phyloP scores from a whole-genome alignment of 2,113 vertebrate species.

The Callorhinus ursinus region DNA sequence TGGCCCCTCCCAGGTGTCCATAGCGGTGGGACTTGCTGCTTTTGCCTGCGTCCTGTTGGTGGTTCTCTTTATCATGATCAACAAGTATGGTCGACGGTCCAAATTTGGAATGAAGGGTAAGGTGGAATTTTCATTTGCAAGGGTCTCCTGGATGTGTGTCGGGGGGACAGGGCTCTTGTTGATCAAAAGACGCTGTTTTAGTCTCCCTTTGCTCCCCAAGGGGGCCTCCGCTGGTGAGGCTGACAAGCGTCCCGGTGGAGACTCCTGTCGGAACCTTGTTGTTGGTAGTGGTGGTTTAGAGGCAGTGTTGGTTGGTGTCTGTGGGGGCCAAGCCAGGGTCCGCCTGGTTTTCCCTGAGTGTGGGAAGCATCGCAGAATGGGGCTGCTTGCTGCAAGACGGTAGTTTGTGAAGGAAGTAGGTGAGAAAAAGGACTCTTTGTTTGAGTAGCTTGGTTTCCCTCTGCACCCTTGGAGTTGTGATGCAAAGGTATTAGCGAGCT shows the following conservation, averaged over 20 bases:
- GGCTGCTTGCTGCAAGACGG: too few relatives aligned
- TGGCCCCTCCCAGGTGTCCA: constrained; percentile 91
- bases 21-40: constrained; percentile 95
- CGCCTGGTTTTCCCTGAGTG: not conserved
- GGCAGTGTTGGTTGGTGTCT: not conserved
- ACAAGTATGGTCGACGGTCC: constrained; percentile 97
- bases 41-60: constrained; percentile 97
- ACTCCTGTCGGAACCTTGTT: not conserved
- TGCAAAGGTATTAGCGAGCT: not conserved
- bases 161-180: not conserved
- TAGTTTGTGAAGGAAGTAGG: not conserved
- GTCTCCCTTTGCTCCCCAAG: not conserved
- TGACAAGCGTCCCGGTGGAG: not conserved
- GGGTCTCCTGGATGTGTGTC: not conserved
- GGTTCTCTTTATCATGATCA: constrained; percentile 97
- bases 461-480: not conserved
- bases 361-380: not conserved
- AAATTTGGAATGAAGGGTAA: constrained; percentile 99
- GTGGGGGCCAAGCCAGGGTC: not conserved
- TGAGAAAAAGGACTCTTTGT: not conserved
- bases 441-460: not conserved
- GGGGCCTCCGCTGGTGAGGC: too few relatives aligned
- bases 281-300: not conserved
- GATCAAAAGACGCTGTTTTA: constrained; percentile 63
- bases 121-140: not conserved